These are phyloP conservation scores for Sarcophilus harrisii DNA, from an alignment of 2,797 vertebrate species.

Conservation along the genomic window DNA sequence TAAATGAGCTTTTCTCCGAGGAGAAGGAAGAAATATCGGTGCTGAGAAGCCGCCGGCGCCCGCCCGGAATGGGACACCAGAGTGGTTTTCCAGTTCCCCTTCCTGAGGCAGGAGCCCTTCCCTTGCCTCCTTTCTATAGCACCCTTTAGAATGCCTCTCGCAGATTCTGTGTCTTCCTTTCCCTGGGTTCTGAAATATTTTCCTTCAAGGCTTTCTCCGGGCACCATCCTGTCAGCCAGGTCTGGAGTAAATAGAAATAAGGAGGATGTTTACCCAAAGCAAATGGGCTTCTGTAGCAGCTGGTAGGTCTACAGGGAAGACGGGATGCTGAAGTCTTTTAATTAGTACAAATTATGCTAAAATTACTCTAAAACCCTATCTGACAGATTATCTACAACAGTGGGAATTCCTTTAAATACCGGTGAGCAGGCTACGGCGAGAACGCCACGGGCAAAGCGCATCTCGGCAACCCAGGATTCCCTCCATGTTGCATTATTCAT, in stretches of 20 bases:
- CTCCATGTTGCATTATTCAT: not conserved
- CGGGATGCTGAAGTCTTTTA: slow-evolving; percentile 64
- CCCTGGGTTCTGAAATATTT: rapidly evolving
- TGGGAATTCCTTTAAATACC: slow-evolving; percentile 70
- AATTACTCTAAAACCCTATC: slow-evolving; percentile 58
- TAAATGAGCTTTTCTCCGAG: rapidly evolving
- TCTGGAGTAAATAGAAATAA: not conserved
- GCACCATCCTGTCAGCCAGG: rapidly evolving
- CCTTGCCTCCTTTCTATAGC: rapidly evolving
- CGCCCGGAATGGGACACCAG: rapidly evolving
- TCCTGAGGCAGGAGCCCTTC: rapidly evolving
- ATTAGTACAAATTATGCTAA: slow-evolving; percentile 75
- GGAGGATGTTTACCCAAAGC: slow-evolving; percentile 57
- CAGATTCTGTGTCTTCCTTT: rapidly evolving
- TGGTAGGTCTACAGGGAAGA: slow-evolving; percentile 69
- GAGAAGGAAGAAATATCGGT: not conserved
- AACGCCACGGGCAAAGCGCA: slow-evolving; percentile 18
- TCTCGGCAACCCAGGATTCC: not conserved
- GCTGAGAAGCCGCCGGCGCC: rapidly evolving
- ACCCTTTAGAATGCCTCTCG: rapidly evolving
- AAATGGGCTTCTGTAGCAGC: slow-evolving; percentile 38
- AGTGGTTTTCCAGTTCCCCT: rapidly evolving
- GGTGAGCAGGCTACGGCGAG: slow-evolving; percentile 50
- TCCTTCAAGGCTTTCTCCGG: not conserved
- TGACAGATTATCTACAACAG: slow-evolving; percentile 62